phyloP scores from a whole-genome alignment of 2,797 vertebrate species.

The Poecilia gillii region DNA sequence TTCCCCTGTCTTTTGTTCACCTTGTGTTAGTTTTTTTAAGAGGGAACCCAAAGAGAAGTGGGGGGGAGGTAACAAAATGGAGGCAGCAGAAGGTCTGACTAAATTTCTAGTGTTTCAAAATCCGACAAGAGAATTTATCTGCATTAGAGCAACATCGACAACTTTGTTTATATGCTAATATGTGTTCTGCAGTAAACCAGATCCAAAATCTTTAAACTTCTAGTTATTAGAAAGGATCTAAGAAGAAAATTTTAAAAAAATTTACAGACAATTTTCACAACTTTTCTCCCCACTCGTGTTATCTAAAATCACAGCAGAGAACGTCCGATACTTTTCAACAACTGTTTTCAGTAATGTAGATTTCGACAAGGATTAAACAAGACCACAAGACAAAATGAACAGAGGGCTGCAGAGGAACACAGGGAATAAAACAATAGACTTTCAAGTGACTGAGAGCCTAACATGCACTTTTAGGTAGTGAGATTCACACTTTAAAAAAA shows the following conservation, averaged over 20 bases:
- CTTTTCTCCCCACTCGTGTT: slow-evolving; percentile 48
- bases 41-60: slow-evolving; percentile 3
- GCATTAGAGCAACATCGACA: slow-evolving; percentile 82
- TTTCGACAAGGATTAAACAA: slow-evolving; percentile 74
- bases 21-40: slow-evolving; percentile 75
- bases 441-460: slow-evolving; percentile 53
- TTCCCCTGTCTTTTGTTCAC: slow-evolving; percentile 79
- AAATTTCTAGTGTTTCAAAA: slow-evolving; percentile 77
- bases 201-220: slow-evolving; percentile 73
- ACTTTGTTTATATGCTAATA: slow-evolving; percentile 3
- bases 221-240: slow-evolving; percentile 14
- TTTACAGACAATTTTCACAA: slow-evolving; percentile 8
- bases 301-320: slow-evolving; percentile 69
- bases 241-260: slow-evolving; percentile 11
- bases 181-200: slow-evolving; percentile 66
- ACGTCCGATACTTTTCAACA: slow-evolving; percentile 62
- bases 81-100: slow-evolving; percentile 62
- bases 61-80: slow-evolving; percentile 10
- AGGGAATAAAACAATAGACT: slow-evolving; percentile 43
- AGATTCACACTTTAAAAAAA: background rate
- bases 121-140: slow-evolving; percentile 73
- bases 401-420: slow-evolving; percentile 42
- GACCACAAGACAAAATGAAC: slow-evolving; percentile 58
- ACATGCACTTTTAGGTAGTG: slow-evolving; percentile 41
- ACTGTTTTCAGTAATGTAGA: slow-evolving; percentile 62